A percentile compares a stretch with the other conserved stretches of the same genome.
Conservation (phyloP, 2,797 vertebrate species). For the Sorex maritimensis region DNA sequence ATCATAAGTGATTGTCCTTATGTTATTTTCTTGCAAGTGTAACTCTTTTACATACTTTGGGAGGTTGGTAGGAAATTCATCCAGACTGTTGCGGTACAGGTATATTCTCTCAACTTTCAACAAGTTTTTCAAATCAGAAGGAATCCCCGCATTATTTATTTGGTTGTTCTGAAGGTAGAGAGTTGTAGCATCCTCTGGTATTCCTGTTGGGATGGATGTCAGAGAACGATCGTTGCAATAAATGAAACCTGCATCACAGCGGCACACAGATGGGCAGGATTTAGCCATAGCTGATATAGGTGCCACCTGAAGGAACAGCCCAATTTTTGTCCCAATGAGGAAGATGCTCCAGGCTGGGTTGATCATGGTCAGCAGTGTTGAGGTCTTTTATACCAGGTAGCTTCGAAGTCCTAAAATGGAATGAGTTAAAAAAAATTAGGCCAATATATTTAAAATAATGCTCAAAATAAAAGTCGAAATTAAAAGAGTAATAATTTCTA, state of each 20-base stretch:
- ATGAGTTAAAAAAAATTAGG: constrained; percentile 88
- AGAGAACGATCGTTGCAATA: constrained; percentile 99
- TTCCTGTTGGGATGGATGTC: constrained; percentile 98
- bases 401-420: constrained; percentile 91
- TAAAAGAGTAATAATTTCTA: constrained; percentile 37
- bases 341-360: constrained; percentile 96
- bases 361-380: constrained; percentile 96
- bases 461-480: constrained; percentile 73
- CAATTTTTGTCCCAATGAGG: constrained; percentile 96
- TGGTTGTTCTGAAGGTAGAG: constrained; percentile 99
- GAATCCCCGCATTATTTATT: constrained; percentile 99
- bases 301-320: constrained; percentile 96
- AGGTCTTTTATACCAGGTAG: constrained; percentile 90
- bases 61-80: constrained; percentile 99
- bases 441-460: constrained; percentile 80
- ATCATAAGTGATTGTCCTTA: constrained; percentile 98
- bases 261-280: constrained; percentile 97
- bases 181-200: constrained; percentile 98
- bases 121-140: constrained; percentile 96
- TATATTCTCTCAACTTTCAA: constrained; percentile 98
- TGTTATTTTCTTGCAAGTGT: constrained; percentile 99
- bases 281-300: constrained; percentile 95
- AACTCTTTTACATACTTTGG: constrained; percentile 98
- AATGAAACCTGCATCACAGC: constrained; percentile 99
- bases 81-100: constrained; percentile 99